A percentile compares a stretch with the other conserved stretches of the same genome.
Evolutionary conservation across 2,113 vertebrate genomes (phyloP).

Genomic region (Dissostichus mawsoni): DNA sequence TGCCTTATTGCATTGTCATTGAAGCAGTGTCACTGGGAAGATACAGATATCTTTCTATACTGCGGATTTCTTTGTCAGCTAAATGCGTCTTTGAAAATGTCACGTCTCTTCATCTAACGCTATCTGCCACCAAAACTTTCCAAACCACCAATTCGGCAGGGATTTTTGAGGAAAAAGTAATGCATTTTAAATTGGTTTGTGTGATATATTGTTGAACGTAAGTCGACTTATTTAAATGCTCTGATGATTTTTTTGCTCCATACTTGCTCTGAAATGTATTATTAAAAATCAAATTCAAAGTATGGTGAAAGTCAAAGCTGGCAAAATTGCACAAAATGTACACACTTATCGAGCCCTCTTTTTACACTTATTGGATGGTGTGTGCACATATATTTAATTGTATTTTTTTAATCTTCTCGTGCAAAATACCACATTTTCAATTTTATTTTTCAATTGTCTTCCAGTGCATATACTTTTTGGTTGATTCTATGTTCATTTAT

Average conservation of each 20-base stretch:
- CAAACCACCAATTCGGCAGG: background rate
- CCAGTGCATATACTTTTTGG: background rate
- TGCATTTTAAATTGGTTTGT: background rate
- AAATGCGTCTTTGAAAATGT: slow-evolving; percentile 1
- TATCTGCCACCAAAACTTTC: slow-evolving; percentile 21
- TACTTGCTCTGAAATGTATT: background rate
- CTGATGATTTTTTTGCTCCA: background rate
- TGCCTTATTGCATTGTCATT: slow-evolving; percentile 27
- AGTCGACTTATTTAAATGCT: too few relatives aligned
- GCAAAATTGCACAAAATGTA: background rate
- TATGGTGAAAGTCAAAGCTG: background rate
- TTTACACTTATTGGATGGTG: background rate
- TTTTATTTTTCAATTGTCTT: background rate
- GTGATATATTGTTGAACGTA: background rate
- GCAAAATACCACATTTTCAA: background rate
- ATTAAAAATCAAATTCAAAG: background rate
- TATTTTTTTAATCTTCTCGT: too few relatives aligned
- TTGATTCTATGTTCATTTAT: background rate
- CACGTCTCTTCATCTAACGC: background rate
- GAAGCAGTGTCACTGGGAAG: slow-evolving; percentile 37
- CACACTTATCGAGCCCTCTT: background rate
- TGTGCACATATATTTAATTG: background rate
- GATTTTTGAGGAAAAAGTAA: background rate
- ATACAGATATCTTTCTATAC: slow-evolving; percentile 32
- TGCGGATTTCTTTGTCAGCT: slow-evolving; percentile 12